Percentiles rank a stretch among this genome's conserved stretches.
Evolutionary conservation across 1,140 invertebrate species (phyloP).

Genomic region (Macrobrachium nipponense): DNA sequence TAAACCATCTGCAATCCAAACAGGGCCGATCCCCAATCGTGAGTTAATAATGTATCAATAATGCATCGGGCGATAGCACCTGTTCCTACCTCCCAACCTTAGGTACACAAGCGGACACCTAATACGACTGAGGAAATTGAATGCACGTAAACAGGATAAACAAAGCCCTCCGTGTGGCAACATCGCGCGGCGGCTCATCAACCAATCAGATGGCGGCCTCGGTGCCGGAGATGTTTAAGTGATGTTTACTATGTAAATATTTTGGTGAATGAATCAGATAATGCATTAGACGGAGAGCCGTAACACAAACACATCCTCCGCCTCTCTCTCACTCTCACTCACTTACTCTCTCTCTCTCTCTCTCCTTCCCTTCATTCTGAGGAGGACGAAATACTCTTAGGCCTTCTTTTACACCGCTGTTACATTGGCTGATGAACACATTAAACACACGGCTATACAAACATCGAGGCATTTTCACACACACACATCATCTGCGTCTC

Average conservation of each 20-base stretch:
- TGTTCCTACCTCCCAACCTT: constrained; percentile 1
- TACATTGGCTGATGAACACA: no score
- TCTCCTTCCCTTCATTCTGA: neutral
- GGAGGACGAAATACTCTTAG: no score
- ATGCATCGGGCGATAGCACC: neutral
- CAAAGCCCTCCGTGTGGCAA: constrained; percentile 50
- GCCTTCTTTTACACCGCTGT: neutral
- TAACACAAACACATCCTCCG: constrained; percentile 50
- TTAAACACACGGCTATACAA: no score
- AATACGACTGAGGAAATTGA: constrained; percentile 49
- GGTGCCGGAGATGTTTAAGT: constrained; percentile 56
- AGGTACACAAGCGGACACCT: constrained; percentile 27
- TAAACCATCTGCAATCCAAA: no score
- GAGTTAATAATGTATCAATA: no score
- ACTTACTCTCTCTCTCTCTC: constrained; percentile 1
- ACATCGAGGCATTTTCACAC: no score
- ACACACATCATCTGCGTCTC: no score
- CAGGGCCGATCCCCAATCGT: no score
- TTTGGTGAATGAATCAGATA: constrained; percentile 59
- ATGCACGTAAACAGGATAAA: constrained; percentile 56
- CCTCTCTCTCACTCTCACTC: constrained; percentile 34
- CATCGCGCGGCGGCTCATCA: constrained; percentile 50
- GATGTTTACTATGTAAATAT: constrained; percentile 57
- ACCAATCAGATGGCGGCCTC: constrained; percentile 47
- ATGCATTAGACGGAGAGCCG: constrained; percentile 55